phyloP scores from a whole-genome alignment of 2,888 invertebrate species.

The Cephonodes hylas region DNA sequence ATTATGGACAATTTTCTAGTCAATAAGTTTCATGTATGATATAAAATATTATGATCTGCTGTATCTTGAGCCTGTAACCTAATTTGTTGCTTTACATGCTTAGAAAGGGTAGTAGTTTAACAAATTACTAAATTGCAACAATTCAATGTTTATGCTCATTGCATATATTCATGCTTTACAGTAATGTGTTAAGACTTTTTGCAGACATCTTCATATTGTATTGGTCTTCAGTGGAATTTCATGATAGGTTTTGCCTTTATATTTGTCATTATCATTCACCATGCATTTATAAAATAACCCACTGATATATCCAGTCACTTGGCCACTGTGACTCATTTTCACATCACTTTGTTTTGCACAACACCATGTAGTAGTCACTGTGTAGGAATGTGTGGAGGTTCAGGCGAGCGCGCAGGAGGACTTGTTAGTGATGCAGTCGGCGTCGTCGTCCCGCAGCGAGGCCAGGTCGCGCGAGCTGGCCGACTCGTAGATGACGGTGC shows the following conservation, averaged over 20 bases:
- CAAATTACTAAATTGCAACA: too few species aligned
- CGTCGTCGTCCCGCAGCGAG: slow-evolving; percentile 11
- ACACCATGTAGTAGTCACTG: not conserved
- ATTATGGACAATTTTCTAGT: not conserved
- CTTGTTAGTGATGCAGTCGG: not conserved
- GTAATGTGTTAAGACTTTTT: too few species aligned
- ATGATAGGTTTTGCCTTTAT: too few species aligned
- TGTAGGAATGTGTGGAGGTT: not conserved
- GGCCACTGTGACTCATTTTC: too few species aligned
- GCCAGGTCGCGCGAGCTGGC: slow-evolving; percentile 16
- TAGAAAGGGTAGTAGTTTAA: not conserved
- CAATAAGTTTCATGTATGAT: not conserved
- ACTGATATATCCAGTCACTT: too few species aligned
- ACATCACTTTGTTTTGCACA: not conserved
- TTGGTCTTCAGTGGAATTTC: too few species aligned
- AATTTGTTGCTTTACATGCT: not conserved
- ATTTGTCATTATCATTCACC: not conserved
- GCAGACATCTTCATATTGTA: too few species aligned
- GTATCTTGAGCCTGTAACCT: not conserved
- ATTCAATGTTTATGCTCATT: too few species aligned
- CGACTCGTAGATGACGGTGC: slow-evolving; percentile 40
- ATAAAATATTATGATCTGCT: not conserved
- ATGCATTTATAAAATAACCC: too few species aligned
- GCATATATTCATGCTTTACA: too few species aligned
- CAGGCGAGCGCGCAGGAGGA: slow-evolving; percentile 11